Percentiles rank a stretch among this genome's conserved stretches.
phyloP scores from a whole-genome alignment of 30 jellyfish, hydroid and myxozoan species.

The Aurelia sp. region DNA sequence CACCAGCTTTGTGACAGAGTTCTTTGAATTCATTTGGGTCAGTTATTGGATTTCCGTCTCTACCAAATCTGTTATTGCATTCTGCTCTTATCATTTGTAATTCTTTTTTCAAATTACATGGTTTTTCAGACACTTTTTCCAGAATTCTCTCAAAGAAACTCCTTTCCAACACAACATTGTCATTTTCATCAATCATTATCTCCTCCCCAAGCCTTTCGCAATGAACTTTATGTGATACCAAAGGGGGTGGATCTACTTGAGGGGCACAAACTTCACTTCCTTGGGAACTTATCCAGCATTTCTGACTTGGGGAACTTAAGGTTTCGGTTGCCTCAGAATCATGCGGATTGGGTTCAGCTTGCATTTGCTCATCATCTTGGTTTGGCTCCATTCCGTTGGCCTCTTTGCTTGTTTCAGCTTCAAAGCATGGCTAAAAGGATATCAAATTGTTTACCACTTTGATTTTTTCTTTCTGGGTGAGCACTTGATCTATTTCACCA shows the following conservation, averaged over 20 bases:
- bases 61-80: conserved; percentile 28
- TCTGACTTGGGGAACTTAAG: conserved; percentile 16
- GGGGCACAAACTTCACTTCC: not conserved
- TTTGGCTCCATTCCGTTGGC: not conserved
- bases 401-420: not conserved
- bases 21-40: conserved; percentile 21
- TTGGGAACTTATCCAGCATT: conserved; percentile 14
- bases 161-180: not conserved
- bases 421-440: not conserved
- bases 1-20: conserved; percentile 30
- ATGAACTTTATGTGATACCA: not conserved
- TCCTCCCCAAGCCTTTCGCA: conserved; percentile 5
- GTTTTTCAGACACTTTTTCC: not conserved
- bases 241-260: no score
- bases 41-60: conserved; percentile 27
- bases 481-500: not conserved
- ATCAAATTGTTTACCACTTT: not conserved
- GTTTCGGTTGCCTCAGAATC: conserved; percentile 11
- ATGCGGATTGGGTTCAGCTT: not conserved
- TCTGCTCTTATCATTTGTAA: not conserved
- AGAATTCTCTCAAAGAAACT: conserved; percentile 8
- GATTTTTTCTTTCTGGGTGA: not conserved
- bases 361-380: not conserved
- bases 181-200: not conserved
- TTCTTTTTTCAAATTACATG: conserved; percentile 6